Conservation (phyloP, 2,888 invertebrate species). For the Pachycephus smyrnensis region DNA sequence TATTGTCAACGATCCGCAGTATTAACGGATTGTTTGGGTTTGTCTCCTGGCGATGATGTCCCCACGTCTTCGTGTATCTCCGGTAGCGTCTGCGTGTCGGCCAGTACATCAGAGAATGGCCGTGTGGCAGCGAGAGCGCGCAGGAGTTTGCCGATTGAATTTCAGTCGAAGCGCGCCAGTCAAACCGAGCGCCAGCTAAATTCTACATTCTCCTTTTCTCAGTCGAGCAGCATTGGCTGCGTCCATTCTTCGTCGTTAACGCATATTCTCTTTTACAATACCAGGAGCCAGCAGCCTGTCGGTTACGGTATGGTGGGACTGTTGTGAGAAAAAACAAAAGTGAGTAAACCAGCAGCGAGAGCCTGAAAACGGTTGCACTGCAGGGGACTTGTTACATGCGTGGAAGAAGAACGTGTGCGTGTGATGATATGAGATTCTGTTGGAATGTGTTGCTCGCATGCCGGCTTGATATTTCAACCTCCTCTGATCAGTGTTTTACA, state of each 20-base stretch:
- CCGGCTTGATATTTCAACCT: neutral
- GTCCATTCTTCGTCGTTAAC: neutral
- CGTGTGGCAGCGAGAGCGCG: slow-evolving; percentile 17
- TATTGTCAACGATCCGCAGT: neutral
- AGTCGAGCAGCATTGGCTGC: neutral
- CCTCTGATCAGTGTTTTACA: neutral
- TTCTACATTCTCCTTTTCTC: neutral
- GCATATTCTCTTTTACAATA: neutral
- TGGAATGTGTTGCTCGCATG: neutral
- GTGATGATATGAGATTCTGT: neutral
- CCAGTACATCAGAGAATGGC: neutral
- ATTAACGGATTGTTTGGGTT: neutral
- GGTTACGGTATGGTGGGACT: neutral
- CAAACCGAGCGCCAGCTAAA: slow-evolving; percentile 46
- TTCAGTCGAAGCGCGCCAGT: slow-evolving; percentile 60
- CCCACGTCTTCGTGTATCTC: neutral
- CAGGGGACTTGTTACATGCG: neutral
- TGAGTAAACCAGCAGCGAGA: neutral
- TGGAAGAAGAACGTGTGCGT: neutral
- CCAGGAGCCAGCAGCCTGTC: neutral
- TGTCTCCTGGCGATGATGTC: neutral
- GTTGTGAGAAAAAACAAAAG: neutral
- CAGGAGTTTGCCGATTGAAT: slow-evolving; percentile 50
- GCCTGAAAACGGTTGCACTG: neutral
- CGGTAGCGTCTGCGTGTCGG: neutral